Base-by-base conservation (phyloP, 92 coral and sea anemone species). In the Actinernus sp. region DNA sequence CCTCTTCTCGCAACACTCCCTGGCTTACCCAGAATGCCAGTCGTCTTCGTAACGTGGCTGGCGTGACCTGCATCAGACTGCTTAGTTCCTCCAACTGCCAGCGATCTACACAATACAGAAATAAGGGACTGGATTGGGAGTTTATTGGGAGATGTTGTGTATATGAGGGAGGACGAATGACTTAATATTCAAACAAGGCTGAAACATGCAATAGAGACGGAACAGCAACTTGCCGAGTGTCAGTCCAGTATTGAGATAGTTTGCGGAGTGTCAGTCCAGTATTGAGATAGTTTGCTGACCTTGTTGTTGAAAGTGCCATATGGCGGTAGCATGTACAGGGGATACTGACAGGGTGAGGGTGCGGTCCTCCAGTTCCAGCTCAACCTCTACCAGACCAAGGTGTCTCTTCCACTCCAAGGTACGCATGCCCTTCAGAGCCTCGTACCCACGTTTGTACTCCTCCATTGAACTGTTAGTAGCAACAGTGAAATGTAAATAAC, bases 1-100 rank as follows among this genome's bases (percentile, higher is more conserved):
- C 44, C 58, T 91, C 97, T 50, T 91, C 92, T 54, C 86, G 92
- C 55, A 95, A 79, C 29, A 95, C 97, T 17, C 99, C 99, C 69
- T 95, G 97, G 32, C 91, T 92, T 50, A 95, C 86, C 99, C 99
- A 95, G 79, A 83, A 95, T 53, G 96, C 96, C 50, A 95, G 65
- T 56, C 99, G 90, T 49, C 93, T 86, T 23, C 97, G 71, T 7
- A 95, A 64, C 34, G 90, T 56, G 31, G 90, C 93, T 39, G 91
- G 93, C 16, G 97, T 85, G 43, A 88, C 91, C 48, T 95, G 99
- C 96, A 95, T 91, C n/a, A 74, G 74, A 29, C 82, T 78, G 65
- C 97, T 75, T 4, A 95, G 82, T 47, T 91, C 99, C 32, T 95
- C 99, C 47, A 95, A 71, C 37, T 86, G 78, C 99, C 99, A 95